Percentiles rank a stretch among this genome's conserved stretches.
phyloP scores from a whole-genome alignment of 2,797 vertebrate species.

The Trachops cirrhosus region DNA sequence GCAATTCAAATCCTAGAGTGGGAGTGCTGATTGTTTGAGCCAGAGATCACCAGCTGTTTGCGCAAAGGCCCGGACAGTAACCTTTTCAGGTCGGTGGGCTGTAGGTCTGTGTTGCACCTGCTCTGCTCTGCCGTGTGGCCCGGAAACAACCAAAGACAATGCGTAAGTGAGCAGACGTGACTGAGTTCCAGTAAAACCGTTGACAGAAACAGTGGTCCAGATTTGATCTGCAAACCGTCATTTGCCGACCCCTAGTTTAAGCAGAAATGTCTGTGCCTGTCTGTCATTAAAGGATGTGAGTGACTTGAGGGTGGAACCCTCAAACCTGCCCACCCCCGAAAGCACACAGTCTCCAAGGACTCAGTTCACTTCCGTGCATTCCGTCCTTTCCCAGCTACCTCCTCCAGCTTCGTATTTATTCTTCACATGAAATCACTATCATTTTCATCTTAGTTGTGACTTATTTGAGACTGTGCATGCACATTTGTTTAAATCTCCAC shows the following conservation, averaged over 20 bases:
- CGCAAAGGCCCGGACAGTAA: background rate
- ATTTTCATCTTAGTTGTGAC: background rate
- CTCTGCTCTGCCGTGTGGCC: background rate
- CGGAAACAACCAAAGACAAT: too few relatives aligned
- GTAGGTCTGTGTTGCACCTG: fast-evolving
- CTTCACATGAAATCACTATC: background rate
- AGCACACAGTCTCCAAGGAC: fast-evolving
- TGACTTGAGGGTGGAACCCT: background rate
- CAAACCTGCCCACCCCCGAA: too few relatives aligned
- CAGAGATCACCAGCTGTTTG: background rate
- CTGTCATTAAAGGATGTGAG: background rate
- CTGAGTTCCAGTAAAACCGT: too few relatives aligned
- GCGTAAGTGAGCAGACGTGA: fast-evolving
- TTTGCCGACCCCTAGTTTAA: background rate
- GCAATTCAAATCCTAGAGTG: background rate
- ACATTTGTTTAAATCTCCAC: background rate
- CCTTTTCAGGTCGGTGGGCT: background rate
- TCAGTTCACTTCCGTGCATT: fast-evolving
- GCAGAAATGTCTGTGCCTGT: background rate
- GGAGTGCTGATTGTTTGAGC: background rate
- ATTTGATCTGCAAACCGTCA: fast-evolving
- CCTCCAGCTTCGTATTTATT: background rate
- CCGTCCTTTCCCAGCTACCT: fast-evolving
- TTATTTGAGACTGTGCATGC: background rate
- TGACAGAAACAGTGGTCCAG: background rate